Conservation (phyloP, 2,888 invertebrate genomes). For the Clunio marinus region DNA sequence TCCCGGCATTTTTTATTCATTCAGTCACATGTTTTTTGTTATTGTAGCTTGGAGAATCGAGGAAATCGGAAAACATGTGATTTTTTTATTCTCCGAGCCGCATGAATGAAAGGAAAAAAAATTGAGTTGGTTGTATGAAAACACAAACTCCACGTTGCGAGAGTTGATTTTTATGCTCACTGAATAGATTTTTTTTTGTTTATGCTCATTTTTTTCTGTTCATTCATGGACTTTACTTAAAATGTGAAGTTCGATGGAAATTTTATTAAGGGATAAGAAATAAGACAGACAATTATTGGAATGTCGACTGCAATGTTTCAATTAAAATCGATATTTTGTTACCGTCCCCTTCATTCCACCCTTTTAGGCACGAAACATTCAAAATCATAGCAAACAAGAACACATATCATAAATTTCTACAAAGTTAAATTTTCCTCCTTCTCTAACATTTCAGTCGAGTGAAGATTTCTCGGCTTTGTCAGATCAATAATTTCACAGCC, state of each 20-base stretch:
- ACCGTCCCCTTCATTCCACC: neutral
- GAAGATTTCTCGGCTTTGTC: slow-evolving; percentile 32
- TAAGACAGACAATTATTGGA: neutral
- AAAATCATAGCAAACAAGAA: slow-evolving; percentile 26
- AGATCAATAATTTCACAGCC: slow-evolving; percentile 39
- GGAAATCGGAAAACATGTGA: slow-evolving; percentile 38
- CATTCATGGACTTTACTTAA: neutral
- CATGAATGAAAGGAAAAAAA: slow-evolving; percentile 36
- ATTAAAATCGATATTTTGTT: slow-evolving; percentile 33
- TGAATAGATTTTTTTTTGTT: neutral
- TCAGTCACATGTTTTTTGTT: slow-evolving; percentile 36
- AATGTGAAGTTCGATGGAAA: neutral
- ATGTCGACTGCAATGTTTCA: slow-evolving; percentile 7
- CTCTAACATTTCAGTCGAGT: neutral
- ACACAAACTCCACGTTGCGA: slow-evolving; percentile 28
- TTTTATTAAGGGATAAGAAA: neutral
- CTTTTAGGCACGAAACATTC: neutral
- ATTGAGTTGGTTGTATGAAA: slow-evolving; percentile 18
- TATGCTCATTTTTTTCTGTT: slow-evolving; percentile 29
- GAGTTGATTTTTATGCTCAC: slow-evolving; percentile 35
- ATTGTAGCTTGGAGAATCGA: neutral
- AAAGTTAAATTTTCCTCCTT: slow-evolving; percentile 39
- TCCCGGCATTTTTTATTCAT: neutral
- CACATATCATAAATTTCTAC: slow-evolving; percentile 27
- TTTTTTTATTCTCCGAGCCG: slow-evolving; percentile 29